Evolutionary conservation across 2,113 vertebrate genomes (phyloP).

Genomic region (Laticauda laticaudata): DNA sequence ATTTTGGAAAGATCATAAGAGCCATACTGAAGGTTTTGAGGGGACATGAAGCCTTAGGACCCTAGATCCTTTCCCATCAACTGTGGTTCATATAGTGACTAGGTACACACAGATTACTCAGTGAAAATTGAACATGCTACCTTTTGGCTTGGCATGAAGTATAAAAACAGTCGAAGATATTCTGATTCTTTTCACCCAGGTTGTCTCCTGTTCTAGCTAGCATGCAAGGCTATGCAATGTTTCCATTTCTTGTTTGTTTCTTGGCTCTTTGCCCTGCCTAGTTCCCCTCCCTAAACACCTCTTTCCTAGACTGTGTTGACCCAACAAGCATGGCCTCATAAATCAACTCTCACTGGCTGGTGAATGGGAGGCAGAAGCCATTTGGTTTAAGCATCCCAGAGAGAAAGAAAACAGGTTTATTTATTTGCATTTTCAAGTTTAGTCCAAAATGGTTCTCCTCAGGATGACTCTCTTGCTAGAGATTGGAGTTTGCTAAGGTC

Average conservation of each 20-base stretch:
- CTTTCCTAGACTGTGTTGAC: constrained; percentile 9
- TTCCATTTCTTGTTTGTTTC: background rate
- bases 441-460: background rate
- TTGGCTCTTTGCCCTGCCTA: background rate
- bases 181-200: background rate
- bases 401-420: constrained; percentile 21
- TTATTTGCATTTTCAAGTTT: constrained; percentile 15
- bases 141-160: background rate
- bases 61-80: background rate
- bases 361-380: constrained; percentile 2
- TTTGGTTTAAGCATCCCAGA: constrained; percentile 15
- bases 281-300: background rate
- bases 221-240: background rate
- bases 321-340: background rate
- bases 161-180: background rate
- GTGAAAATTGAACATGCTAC: background rate
- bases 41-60: background rate
- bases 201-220: background rate
- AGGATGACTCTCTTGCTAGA: background rate
- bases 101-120: background rate
- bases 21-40: background rate
- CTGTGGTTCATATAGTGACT: background rate
- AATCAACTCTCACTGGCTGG: background rate
- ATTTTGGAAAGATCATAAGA: background rate
- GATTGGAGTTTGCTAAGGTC: background rate